Evolutionary conservation across 2,113 vertebrate genomes (phyloP).

Genomic region (Oreotragus oreotragus): DNA sequence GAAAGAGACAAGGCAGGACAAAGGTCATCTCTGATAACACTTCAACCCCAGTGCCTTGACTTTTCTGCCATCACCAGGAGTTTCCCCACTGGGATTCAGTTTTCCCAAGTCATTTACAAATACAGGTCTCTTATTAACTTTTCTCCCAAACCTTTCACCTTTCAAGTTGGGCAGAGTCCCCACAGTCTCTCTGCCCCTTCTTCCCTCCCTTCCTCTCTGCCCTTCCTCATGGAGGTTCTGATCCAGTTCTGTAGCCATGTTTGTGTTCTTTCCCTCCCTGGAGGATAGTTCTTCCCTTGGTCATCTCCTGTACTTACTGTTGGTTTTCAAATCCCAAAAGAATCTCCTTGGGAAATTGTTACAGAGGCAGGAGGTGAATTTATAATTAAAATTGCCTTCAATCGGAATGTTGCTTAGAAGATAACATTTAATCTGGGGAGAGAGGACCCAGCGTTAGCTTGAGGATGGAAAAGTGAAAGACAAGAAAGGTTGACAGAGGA

Average conservation of each 20-base stretch:
- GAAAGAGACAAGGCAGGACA: conserved; percentile 21
- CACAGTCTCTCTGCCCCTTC: fast-evolving
- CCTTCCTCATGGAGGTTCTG: background rate
- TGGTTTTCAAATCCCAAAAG: background rate
- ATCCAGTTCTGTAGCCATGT: fast-evolving
- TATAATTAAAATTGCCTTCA: background rate
- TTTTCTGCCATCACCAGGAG: background rate
- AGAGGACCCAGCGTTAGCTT: background rate
- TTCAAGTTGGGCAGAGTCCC: background rate
- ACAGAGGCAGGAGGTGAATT: conserved; percentile 5
- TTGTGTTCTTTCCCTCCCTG: background rate
- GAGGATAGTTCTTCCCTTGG: background rate
- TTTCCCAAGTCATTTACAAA: background rate
- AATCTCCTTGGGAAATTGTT: fast-evolving
- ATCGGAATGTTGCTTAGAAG: fast-evolving
- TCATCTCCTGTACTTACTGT: background rate
- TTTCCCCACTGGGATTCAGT: background rate
- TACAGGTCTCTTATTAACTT: background rate
- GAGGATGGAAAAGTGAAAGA: background rate
- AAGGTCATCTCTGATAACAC: background rate
- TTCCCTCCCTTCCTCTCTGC: background rate
- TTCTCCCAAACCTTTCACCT: background rate
- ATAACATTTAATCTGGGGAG: background rate
- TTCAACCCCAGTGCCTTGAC: background rate
- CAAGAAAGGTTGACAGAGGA: background rate